These are phyloP conservation scores for Malurus alboscapulatus DNA, from an alignment of 2,113 vertebrate genomes.

Conservation along the genomic window DNA sequence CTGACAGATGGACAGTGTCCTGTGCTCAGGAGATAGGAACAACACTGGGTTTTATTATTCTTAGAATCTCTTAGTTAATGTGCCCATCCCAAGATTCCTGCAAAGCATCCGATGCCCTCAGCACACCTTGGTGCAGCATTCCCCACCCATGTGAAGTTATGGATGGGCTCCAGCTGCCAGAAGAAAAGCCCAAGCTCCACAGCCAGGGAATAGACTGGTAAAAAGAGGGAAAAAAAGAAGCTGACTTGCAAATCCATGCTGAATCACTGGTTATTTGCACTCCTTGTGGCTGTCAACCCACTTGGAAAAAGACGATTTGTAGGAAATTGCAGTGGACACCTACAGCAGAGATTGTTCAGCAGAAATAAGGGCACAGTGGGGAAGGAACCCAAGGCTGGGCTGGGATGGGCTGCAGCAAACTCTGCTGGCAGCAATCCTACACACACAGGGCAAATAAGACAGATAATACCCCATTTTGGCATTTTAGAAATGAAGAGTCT, in stretches of 20 bases:
- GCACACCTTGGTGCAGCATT: background rate
- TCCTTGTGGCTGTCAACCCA: background rate
- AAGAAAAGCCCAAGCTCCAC: background rate
- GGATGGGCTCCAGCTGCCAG: background rate
- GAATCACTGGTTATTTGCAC: background rate
- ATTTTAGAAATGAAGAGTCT: no score
- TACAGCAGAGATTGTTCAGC: background rate
- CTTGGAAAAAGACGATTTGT: background rate
- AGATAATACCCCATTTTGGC: no score
- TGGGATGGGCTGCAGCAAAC: background rate
- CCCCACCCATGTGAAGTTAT: background rate
- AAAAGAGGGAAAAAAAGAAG: background rate
- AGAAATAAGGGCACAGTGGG: background rate
- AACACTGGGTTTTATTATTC: background rate
- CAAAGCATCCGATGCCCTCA: background rate
- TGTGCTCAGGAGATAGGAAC: background rate
- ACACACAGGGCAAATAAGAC: no score
- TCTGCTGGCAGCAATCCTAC: background rate
- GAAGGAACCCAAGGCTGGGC: background rate
- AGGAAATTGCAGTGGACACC: background rate
- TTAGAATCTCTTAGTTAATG: background rate
- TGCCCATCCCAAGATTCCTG: background rate
- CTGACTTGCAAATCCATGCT: background rate
- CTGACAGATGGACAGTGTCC: background rate
- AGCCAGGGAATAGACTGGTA: background rate